Percentiles rank a stretch among this genome's conserved stretches.
Evolutionary conservation across 2,888 invertebrate genomes (phyloP).

Genomic region (Stictocephala bisonia): DNA sequence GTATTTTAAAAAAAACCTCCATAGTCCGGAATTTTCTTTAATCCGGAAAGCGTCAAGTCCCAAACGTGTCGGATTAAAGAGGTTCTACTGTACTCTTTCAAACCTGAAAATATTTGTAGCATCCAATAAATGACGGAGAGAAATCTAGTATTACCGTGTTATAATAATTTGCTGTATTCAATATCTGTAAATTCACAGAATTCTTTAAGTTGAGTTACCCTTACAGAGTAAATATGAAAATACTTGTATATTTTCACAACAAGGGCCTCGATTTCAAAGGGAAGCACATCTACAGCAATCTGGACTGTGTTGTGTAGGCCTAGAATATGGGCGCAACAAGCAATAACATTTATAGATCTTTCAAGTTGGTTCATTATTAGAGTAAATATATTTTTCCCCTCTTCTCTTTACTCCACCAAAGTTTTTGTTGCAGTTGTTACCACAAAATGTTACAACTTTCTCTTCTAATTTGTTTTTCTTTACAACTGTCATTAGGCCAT

Average conservation of each 20-base stretch:
- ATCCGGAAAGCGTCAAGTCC: no score
- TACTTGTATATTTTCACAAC: slow-evolving; percentile 4
- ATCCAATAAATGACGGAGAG: not conserved
- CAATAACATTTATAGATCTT: not conserved
- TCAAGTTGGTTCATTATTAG: not conserved
- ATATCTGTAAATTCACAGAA: not conserved
- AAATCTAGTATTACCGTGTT: not conserved
- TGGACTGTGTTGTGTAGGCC: not conserved
- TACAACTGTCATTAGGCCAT: no score
- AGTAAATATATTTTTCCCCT: not conserved
- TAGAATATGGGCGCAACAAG: not conserved
- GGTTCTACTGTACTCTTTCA: no score
- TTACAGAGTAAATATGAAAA: slow-evolving; percentile 2
- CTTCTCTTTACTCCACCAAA: slow-evolving; percentile 1
- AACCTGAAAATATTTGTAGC: not conserved
- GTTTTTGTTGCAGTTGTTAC: no score
- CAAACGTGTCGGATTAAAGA: no score
- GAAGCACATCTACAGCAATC: slow-evolving; percentile 4
- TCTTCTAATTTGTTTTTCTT: no score
- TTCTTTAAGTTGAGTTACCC: slow-evolving; percentile 3
- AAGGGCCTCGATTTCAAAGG: not conserved
- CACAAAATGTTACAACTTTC: no score
- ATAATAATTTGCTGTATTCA: slow-evolving; percentile 11
- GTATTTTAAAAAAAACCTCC: no score
- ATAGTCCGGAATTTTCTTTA: no score